phyloP scores from a whole-genome alignment of 2,113 vertebrate species.

The Cyprinus carpio region DNA sequence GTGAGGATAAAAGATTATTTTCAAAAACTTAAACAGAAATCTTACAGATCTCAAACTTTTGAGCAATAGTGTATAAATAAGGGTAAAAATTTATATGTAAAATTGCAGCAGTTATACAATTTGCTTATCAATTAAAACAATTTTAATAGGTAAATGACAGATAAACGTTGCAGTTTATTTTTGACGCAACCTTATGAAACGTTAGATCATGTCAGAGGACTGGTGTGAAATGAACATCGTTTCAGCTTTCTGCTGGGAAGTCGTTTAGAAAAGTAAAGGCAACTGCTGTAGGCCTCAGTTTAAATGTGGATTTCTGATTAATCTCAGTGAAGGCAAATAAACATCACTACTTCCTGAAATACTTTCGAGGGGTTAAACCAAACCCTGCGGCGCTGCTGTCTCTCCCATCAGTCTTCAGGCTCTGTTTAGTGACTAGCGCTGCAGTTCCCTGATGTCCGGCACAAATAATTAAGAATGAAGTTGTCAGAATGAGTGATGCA shows the following conservation, averaged over 20 bases:
- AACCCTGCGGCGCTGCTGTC: slow-evolving; percentile 12
- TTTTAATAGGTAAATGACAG: neutral
- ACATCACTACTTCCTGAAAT: neutral
- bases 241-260: neutral
- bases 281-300: neutral
- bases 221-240: neutral
- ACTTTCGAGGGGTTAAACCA: neutral
- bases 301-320: neutral
- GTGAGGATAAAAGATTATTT: too few species aligned
- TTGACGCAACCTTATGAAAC: neutral
- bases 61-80: too few species aligned
- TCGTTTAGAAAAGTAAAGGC: neutral
- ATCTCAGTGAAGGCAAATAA: neutral
- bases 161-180: neutral
- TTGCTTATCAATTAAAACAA: neutral
- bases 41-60: too few species aligned
- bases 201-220: neutral
- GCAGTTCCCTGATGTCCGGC: neutral
- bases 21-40: too few species aligned
- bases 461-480: neutral
- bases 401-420: neutral
- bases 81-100: too few species aligned
- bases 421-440: slow-evolving; percentile 8
- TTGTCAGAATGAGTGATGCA: neutral
- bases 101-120: too few species aligned